Evolutionary conservation across 2,113 vertebrate species (phyloP), one percentile per base, ranked within the genome.

Genomic region (Urocynchramus pylzowi): DNA sequence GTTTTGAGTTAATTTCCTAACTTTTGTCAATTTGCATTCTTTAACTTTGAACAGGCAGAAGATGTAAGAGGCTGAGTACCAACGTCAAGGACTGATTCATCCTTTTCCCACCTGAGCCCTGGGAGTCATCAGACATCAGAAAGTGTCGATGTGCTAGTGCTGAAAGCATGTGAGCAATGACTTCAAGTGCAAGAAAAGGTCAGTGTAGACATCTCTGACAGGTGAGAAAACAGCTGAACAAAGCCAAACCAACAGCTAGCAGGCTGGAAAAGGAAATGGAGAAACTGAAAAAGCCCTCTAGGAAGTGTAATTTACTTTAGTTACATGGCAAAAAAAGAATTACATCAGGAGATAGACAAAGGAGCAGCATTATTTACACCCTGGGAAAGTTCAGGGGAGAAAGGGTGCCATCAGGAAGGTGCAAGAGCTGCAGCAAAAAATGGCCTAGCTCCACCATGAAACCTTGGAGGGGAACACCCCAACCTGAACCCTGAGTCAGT

Each of bases 361-460:
- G 21, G 17, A 50, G 12, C 1, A 2, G 18, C 13, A 57, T 5
- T 26, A 50, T 44, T 35, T 33, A 28, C 5, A 13, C 23, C 15
- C 33, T 44, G 33, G 44, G 31, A 37, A 81, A 81, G 8, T 57
- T 65, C 21, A 57, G 35, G 35, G 31, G 31, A 64, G 50, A 65
- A 73, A 57, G 65, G 5, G 6, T 26, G 30, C 7, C 39, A 39
- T 33, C 41, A 47, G 16, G 75, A 54, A 39, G n/a, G 20, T 11
- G 16, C 13, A 63, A 70, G 16, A 33, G 7, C 28, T 70, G 20
- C 30, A 71, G 14, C 22, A 52, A 11, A 7, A 42, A 35, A 24
- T 16, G 28, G 30, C 8, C 10, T 11, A n/a, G 8, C 11, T 87
- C 13, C 13, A 17, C 35, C 0, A 0, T 15, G 24, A 35, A 71